Base-by-base conservation (phyloP, 2,888 invertebrate genomes). In the Eueremaeus valkanovi region DNA sequence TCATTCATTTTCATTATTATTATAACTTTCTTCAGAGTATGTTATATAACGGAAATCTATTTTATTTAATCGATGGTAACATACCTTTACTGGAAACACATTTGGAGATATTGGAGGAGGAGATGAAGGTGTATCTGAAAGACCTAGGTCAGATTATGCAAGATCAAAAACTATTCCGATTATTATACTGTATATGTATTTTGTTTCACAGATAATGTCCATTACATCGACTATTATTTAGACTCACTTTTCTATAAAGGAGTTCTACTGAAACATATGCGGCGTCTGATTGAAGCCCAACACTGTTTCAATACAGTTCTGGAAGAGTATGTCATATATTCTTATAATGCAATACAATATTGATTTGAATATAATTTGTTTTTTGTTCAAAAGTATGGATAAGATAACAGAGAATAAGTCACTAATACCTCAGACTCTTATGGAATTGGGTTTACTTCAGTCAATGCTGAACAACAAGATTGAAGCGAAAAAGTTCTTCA, bases 51-150 rank as follows among this genome's bases (percentile, higher is more conserved):
- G 33, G 42, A 18, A 75, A 75, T 51, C 68, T 49, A 31, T 36
- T 75, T n/a, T 72, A 75, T 72, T 36, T 75, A 33, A 29, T 75
- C n/a, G 31, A 72, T n/a, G 72, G 61, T 6, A 70, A 75, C 49
- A 27, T 31, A 13, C 21, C 24, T 6, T n/a, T 75, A 16, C n/a
- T 55, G 21, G 42, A 75, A 27, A 75, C 45, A 36, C 68, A 68
- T 70, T 18, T 72, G 29, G 11, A 24, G 5, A 42, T 42, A 29
- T 40, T 75, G 9, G 49, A 70, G n/a, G 36, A 75, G 9, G 75
- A 75, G 18, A 70, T 75, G 45, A 51, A 72, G n/a, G 45, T 27
- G 6, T 51, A 75, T 29, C 36, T n/a, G 18, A 42, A 75, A 49
- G 29, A 11, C 3, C 18, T 18, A 11, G 45, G 45, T 45, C 18